Evolutionary conservation across 2,888 invertebrate genomes (phyloP).

Genomic region (Ferdinandea cuprea): DNA sequence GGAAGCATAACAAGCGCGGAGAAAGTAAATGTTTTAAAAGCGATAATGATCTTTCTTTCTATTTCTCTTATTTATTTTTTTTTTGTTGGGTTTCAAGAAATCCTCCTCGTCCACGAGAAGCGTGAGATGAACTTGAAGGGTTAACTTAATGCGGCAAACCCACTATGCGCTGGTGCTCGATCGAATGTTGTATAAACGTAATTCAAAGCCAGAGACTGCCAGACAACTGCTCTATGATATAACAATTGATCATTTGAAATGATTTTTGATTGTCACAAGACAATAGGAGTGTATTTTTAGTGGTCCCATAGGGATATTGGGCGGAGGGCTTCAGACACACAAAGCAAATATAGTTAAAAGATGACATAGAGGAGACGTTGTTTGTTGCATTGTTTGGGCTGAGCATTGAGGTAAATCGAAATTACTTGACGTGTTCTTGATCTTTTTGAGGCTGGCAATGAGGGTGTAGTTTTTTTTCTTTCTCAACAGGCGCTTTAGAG

Average conservation of each 20-base stretch:
- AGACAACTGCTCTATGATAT: background rate
- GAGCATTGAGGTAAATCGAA: no score
- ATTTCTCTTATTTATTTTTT: no score
- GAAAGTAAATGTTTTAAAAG: conserved; percentile 42
- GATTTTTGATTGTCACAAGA: conserved; percentile 11
- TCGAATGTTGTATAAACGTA: background rate
- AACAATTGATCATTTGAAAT: conserved; percentile 3
- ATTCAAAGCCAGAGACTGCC: background rate
- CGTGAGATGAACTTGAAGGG: background rate
- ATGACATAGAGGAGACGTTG: no score
- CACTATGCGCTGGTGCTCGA: background rate
- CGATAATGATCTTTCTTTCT: conserved; percentile 29
- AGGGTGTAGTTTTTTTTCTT: no score
- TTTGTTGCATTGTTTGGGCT: no score
- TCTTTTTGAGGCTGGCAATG: no score
- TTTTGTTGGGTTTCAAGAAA: no score
- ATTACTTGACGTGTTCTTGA: no score
- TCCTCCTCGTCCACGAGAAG: conserved; percentile 15
- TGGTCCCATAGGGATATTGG: background rate
- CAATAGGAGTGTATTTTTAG: background rate
- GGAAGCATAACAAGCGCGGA: conserved; percentile 20
- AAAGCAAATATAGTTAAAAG: no score
- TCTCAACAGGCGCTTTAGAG: no score
- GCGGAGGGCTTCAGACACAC: no score
- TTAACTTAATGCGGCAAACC: background rate